Percentiles rank a stretch among this genome's conserved stretches.
Conservation (phyloP, 2,888 invertebrate genomes). For the Helicoverpa assulta region DNA sequence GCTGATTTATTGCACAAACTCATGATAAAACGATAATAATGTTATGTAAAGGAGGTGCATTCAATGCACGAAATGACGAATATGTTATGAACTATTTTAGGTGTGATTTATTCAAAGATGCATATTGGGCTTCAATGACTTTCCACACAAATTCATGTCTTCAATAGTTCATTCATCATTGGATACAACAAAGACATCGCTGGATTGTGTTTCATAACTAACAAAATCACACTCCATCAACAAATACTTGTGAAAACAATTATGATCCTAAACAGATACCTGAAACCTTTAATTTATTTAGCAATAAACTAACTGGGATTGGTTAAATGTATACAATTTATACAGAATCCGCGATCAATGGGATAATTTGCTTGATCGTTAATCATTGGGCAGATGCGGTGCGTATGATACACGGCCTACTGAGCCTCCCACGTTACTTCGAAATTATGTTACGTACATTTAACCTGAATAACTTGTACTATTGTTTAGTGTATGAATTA, state of each 20-base stretch:
- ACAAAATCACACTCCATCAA: background rate
- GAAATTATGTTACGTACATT: slow-evolving; percentile 14
- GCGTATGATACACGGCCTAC: slow-evolving; percentile 6
- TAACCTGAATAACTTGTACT: slow-evolving; percentile 39
- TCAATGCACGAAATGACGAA: background rate
- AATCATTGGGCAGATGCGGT: slow-evolving; percentile 19
- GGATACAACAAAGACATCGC: background rate
- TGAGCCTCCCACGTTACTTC: slow-evolving; percentile 32
- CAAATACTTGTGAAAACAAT: background rate
- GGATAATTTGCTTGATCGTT: slow-evolving; percentile 15
- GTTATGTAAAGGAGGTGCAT: background rate
- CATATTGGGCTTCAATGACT: too few species aligned
- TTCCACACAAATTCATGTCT: too few species aligned
- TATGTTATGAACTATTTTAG: background rate
- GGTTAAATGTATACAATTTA: slow-evolving; percentile 24
- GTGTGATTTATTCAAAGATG: too few species aligned
- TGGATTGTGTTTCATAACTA: background rate
- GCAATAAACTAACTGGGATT: slow-evolving; percentile 23
- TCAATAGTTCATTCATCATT: too few species aligned
- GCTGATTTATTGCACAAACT: slow-evolving; percentile 6
- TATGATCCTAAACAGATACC: slow-evolving; percentile 5
- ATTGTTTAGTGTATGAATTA: slow-evolving; percentile 18
- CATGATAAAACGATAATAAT: background rate
- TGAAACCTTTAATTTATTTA: slow-evolving; percentile 28
- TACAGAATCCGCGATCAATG: slow-evolving; percentile 29